A percentile compares a stretch with the other conserved stretches of the same genome.
phyloP scores from a whole-genome alignment of 2,113 vertebrate genomes.

The Eptatretus burgeri region DNA sequence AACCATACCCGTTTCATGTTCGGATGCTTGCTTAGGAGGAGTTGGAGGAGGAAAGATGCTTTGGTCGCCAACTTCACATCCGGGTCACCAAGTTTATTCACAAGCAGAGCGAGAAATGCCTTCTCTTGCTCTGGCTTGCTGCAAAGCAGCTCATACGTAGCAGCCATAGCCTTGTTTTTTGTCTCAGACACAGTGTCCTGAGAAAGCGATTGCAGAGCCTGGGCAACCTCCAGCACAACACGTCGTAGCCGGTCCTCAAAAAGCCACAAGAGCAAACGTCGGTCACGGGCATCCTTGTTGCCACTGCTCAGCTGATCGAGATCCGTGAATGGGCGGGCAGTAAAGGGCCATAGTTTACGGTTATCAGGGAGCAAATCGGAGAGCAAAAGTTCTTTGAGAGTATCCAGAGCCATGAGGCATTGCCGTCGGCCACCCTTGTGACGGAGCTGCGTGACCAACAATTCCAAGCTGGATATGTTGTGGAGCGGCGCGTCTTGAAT shows the following conservation, averaged over 20 bases:
- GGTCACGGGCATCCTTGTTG: conserved; percentile 5
- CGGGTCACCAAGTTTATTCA: not conserved
- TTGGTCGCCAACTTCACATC: conserved; percentile 3
- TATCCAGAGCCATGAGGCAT: conserved; percentile 1
- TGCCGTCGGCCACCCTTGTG: not conserved
- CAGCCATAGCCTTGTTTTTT: not conserved
- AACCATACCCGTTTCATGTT: not conserved
- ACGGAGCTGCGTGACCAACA: not conserved
- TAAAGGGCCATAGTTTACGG: not conserved
- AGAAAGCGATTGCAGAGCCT: not conserved
- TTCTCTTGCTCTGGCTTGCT: conserved; percentile 6
- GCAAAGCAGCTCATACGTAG: not conserved
- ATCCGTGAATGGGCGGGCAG: not conserved
- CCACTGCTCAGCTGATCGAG: conserved; percentile 2
- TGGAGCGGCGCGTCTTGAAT: conserved; percentile 3
- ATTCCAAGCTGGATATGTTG: not conserved
- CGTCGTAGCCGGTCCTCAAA: not conserved
- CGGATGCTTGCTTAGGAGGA: not conserved
- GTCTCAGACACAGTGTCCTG: conserved; percentile 6
- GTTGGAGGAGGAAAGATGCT: not conserved
- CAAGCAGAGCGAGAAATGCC: conserved; percentile 2
- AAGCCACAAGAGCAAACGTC: conserved; percentile 2
- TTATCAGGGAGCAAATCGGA: not conserved
- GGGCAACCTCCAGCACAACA: not conserved
- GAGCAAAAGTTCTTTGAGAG: not conserved